Evolutionary conservation across 2,797 vertebrate genomes (phyloP).

Genomic region (Chrysolophus pictus): DNA sequence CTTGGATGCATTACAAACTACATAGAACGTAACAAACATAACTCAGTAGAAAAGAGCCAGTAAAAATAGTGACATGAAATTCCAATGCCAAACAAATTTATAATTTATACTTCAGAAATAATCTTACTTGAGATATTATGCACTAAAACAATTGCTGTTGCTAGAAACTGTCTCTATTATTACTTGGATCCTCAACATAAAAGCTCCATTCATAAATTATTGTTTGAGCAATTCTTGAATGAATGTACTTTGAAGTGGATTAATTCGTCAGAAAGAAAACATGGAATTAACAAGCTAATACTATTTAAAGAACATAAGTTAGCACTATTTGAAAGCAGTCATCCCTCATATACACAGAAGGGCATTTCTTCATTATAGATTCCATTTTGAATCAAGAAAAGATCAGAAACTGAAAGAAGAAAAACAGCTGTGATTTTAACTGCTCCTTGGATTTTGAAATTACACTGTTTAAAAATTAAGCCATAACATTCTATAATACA

Average conservation of each 20-base stretch:
- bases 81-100: neutral
- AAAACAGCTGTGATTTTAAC: neutral
- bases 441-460: neutral
- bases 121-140: neutral
- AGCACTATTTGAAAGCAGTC: neutral
- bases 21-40: neutral
- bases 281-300: neutral
- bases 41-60: neutral
- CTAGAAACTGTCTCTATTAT: neutral
- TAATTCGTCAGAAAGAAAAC: neutral
- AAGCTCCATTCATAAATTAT: conserved; percentile 36
- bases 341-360: neutral
- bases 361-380: neutral
- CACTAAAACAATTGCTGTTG: neutral
- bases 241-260: conserved; percentile 1
- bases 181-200: conserved; percentile 36
- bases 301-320: neutral
- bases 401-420: neutral
- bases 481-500: too few relatives aligned
- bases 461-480: neutral
- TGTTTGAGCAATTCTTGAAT: conserved; percentile 27
- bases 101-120: neutral
- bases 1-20: neutral
- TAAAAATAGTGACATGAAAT: neutral
- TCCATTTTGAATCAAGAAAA: neutral